phyloP scores from a whole-genome alignment of 2,113 vertebrate species.

The Salvelinus fontinalis region DNA sequence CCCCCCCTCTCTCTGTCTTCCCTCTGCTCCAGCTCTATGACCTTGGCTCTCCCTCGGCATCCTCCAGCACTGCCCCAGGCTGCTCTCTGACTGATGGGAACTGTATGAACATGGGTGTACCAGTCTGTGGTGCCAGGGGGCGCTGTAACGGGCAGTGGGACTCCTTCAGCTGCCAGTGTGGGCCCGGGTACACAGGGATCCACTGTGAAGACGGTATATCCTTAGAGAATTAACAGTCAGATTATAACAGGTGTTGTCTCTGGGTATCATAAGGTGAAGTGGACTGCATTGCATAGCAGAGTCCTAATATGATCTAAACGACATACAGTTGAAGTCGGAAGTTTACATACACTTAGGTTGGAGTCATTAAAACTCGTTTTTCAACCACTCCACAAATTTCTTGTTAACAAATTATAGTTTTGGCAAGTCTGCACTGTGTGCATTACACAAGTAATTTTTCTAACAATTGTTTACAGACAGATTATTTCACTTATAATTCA shows the following conservation, averaged over 20 bases:
- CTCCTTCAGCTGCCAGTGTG: constrained; percentile 79
- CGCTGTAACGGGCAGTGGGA: constrained; percentile 77
- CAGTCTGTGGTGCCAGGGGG: constrained; percentile 77
- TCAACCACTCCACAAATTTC: no score
- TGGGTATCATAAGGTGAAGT: not conserved
- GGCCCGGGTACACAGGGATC: constrained; percentile 74
- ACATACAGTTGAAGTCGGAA: no score
- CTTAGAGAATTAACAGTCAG: not conserved
- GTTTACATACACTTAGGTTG: no score
- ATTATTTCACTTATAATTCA: no score
- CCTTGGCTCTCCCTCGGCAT: constrained; percentile 81
- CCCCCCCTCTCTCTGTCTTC: not conserved
- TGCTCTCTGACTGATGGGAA: constrained; percentile 76
- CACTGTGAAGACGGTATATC: constrained; percentile 80
- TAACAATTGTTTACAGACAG: no score
- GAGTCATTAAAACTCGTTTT: no score
- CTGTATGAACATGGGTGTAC: constrained; percentile 72
- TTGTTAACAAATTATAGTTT: no score
- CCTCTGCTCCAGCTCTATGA: constrained; percentile 74
- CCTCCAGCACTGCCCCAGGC: constrained; percentile 73
- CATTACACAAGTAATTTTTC: no score
- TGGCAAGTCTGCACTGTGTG: no score
- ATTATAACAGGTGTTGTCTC: not conserved
- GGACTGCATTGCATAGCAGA: not conserved
- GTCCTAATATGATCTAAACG: no score